A percentile compares a stretch with the other conserved stretches of the same genome.
Evolutionary conservation across 1,140 invertebrate genomes (phyloP).

Genomic region (Homalodisca vitripennis): DNA sequence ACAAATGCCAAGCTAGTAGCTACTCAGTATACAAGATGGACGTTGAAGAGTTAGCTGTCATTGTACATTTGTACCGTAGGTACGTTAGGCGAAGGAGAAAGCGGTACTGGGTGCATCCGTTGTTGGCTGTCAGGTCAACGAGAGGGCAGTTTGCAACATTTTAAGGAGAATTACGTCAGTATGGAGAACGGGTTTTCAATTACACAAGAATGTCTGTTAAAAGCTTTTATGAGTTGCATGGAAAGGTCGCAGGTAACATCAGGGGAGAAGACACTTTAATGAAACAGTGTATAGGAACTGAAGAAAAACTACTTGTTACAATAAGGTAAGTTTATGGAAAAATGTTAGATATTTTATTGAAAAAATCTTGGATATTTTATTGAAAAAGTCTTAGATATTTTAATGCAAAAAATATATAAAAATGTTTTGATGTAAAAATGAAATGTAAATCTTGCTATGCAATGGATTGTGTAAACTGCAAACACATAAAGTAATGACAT

Average conservation of each 20-base stretch:
- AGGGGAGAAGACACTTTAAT: neutral
- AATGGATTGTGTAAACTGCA: no score
- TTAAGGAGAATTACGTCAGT: neutral
- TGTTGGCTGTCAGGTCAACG: no score
- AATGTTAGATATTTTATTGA: no score
- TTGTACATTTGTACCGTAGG: neutral
- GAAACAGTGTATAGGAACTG: neutral
- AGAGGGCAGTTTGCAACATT: neutral
- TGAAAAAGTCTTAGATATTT: no score
- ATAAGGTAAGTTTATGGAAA: neutral
- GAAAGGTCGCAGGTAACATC: neutral
- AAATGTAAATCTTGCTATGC: no score
- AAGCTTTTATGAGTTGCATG: neutral
- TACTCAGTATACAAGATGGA: neutral
- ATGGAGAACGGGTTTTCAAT: neutral
- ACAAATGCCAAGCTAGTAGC: neutral
- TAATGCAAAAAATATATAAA: no score
- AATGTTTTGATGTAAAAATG: no score
- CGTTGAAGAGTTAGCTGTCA: neutral
- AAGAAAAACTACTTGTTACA: no score
- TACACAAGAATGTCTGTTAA: neutral
- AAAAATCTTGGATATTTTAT: no score
- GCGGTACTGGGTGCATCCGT: neutral
- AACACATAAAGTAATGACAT: no score
- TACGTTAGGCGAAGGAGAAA: neutral